Base-by-base conservation (phyloP, 2,113 vertebrate genomes). In the Aphyosemion australe region DNA sequence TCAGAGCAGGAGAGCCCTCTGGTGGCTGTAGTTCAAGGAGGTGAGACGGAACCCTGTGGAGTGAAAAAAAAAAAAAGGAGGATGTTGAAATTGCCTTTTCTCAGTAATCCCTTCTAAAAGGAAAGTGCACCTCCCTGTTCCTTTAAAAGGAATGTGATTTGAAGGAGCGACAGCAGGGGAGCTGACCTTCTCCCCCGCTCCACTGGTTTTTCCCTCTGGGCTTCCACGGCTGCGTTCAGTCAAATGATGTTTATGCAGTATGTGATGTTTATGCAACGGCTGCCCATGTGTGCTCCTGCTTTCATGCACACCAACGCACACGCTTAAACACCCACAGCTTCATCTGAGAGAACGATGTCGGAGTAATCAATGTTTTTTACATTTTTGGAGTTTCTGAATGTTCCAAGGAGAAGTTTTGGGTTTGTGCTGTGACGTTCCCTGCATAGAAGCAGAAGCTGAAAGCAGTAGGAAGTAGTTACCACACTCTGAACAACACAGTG, bases 261-360 rank as follows among this genome's bases (percentile, higher is more conserved):
- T 70, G 78, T 79, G 74, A 83, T 87, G 85, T 90, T 90, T 88
- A 87, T 87, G 79, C 82, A 80, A 70, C 8, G 64, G 31, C 82
- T 85, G 78, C 88, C 82, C 85, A 87, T 72, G 60, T 77, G 50
- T 69, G 68, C 65, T 12, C 69, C 65, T 51, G 72, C 76, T 69
- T 71, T 69, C 60, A 67, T 70, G 65, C 69, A 70, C 71, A 12
- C 72, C 78, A 11, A 74, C 79, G 26, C 80, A 47, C 75, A 65
- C 21, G 3, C 78, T 78, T 64, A 74, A 80, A 82, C 70, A 80
- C 82, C 83, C 69, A 65, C 69, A 14, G 56, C 54, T 58, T 18
- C 15, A 15, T 69, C 68, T 66, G 69, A 82, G 72, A 16, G 47
- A 45, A 67, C 31, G 20, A 10, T 72, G 60, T 76, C 20, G 20